These are phyloP conservation scores for Plagodis dolabraria DNA, from an alignment of 2,888 invertebrate genomes.

Conservation along the genomic window DNA sequence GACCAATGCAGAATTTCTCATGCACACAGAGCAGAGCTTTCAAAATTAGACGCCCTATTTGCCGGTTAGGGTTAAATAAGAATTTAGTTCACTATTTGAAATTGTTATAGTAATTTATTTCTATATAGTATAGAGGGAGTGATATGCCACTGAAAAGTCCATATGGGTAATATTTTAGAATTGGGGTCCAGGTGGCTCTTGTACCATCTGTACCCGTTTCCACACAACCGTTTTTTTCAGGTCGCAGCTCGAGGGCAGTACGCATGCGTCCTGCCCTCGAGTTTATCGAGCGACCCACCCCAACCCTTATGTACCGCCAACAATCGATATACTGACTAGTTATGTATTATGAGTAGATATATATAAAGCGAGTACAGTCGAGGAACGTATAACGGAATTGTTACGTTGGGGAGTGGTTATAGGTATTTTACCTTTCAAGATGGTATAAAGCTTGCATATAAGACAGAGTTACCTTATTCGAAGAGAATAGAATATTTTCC, in stretches of 20 bases:
- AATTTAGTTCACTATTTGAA: too few relatives aligned
- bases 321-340: constrained; percentile 29
- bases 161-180: neutral
- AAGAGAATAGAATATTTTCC: too few relatives aligned
- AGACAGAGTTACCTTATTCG: too few relatives aligned
- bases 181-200: neutral
- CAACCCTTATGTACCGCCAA: constrained; percentile 33
- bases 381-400: neutral
- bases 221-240: constrained; percentile 42
- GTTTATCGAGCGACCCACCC: constrained; percentile 61
- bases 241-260: constrained; percentile 50
- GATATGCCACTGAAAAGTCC: neutral
- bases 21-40: too few relatives aligned
- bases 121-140: neutral
- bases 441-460: neutral
- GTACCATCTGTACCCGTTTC: constrained; percentile 14
- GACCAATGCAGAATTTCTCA: too few relatives aligned
- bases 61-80: too few relatives aligned
- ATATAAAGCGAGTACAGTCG: constrained; percentile 16
- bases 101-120: too few relatives aligned
- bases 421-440: neutral
- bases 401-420: constrained; percentile 1
- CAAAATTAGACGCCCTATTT: too few relatives aligned
- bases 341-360: constrained; percentile 18
- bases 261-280: constrained; percentile 61